Conservation (phyloP, 1,140 invertebrate genomes). For the Sitophilus oryzae region DNA sequence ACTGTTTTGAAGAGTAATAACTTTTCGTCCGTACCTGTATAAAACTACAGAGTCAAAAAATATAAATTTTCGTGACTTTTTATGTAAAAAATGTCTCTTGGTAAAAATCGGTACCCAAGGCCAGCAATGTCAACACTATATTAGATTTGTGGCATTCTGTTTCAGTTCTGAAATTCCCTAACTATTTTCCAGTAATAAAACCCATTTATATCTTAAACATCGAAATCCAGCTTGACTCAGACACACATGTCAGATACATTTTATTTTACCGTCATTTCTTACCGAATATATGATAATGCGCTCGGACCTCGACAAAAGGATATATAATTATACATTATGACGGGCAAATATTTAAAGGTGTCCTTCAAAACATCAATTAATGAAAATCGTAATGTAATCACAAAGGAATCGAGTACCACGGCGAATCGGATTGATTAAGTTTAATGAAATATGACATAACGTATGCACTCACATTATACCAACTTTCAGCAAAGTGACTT, state of each 20-base stretch:
- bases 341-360: slow-evolving; percentile 25
- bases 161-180: too few relatives aligned
- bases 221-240: too few relatives aligned
- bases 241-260: slow-evolving; percentile 9
- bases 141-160: too few relatives aligned
- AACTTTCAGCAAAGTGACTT: slow-evolving; percentile 25
- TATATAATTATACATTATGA: slow-evolving; percentile 28
- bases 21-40: too few relatives aligned
- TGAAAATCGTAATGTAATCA: slow-evolving; percentile 24
- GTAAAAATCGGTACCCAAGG: too few relatives aligned
- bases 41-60: too few relatives aligned
- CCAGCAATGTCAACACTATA: too few relatives aligned
- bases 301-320: slow-evolving; percentile 10
- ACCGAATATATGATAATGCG: slow-evolving; percentile 17
- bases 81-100: too few relatives aligned
- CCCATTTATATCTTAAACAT: too few relatives aligned
- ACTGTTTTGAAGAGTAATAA: too few relatives aligned
- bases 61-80: too few relatives aligned
- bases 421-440: slow-evolving; percentile 27
- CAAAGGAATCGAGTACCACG: slow-evolving; percentile 23
- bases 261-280: slow-evolving; percentile 6
- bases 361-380: slow-evolving; percentile 27
- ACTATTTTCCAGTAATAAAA: too few relatives aligned
- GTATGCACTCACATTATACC: slow-evolving; percentile 24
- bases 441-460: slow-evolving; percentile 29